Base-by-base conservation (phyloP, 2,113 vertebrate species). In the Aleadryas rufinucha region DNA sequence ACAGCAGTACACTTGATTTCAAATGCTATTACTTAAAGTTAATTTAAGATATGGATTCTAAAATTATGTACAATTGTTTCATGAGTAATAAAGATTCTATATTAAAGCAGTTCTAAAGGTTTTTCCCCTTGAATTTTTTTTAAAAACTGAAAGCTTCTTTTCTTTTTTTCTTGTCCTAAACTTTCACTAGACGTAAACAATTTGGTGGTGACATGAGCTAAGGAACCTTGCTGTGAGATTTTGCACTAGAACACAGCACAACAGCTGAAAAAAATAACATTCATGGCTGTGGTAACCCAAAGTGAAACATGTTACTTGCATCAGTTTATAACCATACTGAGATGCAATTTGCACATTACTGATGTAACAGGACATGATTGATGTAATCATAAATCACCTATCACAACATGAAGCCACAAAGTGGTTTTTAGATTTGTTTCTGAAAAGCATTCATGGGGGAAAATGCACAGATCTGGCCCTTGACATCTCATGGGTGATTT, bases 341-440 rank as follows among this genome's bases (percentile, higher is more conserved):
- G 96, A 97, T 76, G 71, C 87, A 96, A 96, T 96, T 97, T 97
- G 87, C 66, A 75, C 16, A 20, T 95, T 96, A 92, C 79, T 89
- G 42, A 80, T 93, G 18, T 82, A 97, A 92, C 60, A 52, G 47
- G 89, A 92, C 63, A 91, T 82, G 90, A 97, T 23, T 91, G 77
- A 97, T 98, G 52, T 70, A 96, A 96, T 96, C 77, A 93, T 63
- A 97, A 96, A 95, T 90, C 86, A 97, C 95, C 94, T 87, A 83
- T 71, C 84, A 95, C 83, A 95, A 95, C 78, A 92, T 53, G 59
- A 96, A 97, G 90, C 80, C 78, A 71, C 53, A 72, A 96, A 89
- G 63, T 84, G 47, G 61, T 96, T 97, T 50, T 83, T 4, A 78
- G 95, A 95, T 92, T 63, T 60, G 26, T 77, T 96, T 97, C 72